Percentiles rank a stretch among this genome's conserved stretches.
Evolutionary conservation across 37 sponge, comb jelly and placozoan species (phyloP).

Genomic region (Halisarca cf. caerulea): DNA sequence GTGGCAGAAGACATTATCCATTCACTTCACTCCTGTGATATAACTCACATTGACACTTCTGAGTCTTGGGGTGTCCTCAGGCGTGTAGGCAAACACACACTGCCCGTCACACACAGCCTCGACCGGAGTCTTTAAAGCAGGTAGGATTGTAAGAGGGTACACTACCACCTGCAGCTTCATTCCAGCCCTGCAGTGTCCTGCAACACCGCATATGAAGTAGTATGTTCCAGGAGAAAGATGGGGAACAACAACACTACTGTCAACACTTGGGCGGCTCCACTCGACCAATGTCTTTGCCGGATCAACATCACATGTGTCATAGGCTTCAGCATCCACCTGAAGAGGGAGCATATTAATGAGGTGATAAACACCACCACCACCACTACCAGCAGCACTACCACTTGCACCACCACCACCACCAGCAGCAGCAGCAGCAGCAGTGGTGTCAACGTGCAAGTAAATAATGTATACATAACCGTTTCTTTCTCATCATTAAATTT

Average conservation of each 20-base stretch:
- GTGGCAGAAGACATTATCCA: no score
- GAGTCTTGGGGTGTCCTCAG: background rate
- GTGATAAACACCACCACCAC: background rate
- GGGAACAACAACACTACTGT: conserved; percentile 34
- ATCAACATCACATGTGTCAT: conserved; percentile 38
- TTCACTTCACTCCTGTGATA: no score
- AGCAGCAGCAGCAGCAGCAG: no score
- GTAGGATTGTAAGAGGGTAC: background rate
- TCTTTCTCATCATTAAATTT: no score
- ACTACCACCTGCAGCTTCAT: conserved; percentile 72
- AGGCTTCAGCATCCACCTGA: conserved; percentile 57
- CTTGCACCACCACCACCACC: no score
- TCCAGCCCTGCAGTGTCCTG: conserved; percentile 81
- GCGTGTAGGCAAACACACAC: background rate
- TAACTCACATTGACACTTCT: background rate
- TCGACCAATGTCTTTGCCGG: conserved; percentile 35
- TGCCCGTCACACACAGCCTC: background rate
- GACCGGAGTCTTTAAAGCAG: conserved; percentile 5
- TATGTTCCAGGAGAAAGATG: conserved; percentile 59
- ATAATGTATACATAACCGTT: no score
- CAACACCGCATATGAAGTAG: conserved; percentile 73
- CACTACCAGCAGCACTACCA: background rate
- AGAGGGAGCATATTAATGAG: background rate
- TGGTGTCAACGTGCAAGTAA: no score
- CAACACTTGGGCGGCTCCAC: conserved; percentile 75